Percentiles rank a stretch among this genome's conserved stretches.
Evolutionary conservation across 2,888 invertebrate genomes (phyloP).

Genomic region (Ophonus ardosiacus): DNA sequence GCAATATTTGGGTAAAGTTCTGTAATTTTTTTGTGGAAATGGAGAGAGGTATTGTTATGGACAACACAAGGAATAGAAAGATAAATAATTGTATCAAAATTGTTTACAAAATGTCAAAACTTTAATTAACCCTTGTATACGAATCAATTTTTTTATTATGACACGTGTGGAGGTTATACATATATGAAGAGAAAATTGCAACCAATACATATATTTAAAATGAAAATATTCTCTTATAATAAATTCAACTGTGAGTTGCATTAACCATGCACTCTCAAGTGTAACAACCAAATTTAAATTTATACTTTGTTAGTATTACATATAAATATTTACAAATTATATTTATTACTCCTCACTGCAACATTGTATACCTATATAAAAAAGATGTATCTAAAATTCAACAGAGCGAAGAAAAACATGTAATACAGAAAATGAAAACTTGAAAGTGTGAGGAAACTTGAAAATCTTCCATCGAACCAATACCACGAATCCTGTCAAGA

Average conservation of each 20-base stretch:
- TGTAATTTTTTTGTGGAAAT: too few species aligned
- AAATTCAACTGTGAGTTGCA: not conserved
- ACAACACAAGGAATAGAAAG: too few species aligned
- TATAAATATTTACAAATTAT: not conserved
- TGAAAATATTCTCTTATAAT: not conserved
- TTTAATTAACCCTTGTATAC: too few species aligned
- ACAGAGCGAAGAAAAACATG: not conserved
- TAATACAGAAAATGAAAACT: not conserved
- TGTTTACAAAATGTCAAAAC: too few species aligned
- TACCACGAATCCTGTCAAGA: slow-evolving; percentile 28
- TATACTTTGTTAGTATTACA: slow-evolving; percentile 37
- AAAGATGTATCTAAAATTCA: not conserved
- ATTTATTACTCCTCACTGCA: slow-evolving; percentile 15
- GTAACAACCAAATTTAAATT: slow-evolving; percentile 28
- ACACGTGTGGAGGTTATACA: too few species aligned
- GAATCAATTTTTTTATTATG: too few species aligned
- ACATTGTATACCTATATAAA: not conserved
- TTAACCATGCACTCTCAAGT: slow-evolving; percentile 17
- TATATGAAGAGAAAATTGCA: too few species aligned
- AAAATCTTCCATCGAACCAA: slow-evolving; percentile 31
- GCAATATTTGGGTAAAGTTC: too few species aligned
- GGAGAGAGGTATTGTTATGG: too few species aligned
- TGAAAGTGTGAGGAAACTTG: slow-evolving; percentile 9
- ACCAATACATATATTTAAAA: too few species aligned
- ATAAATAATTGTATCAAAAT: too few species aligned